Base-by-base conservation (phyloP, 2,888 invertebrate species). In the Clostera curtula region DNA sequence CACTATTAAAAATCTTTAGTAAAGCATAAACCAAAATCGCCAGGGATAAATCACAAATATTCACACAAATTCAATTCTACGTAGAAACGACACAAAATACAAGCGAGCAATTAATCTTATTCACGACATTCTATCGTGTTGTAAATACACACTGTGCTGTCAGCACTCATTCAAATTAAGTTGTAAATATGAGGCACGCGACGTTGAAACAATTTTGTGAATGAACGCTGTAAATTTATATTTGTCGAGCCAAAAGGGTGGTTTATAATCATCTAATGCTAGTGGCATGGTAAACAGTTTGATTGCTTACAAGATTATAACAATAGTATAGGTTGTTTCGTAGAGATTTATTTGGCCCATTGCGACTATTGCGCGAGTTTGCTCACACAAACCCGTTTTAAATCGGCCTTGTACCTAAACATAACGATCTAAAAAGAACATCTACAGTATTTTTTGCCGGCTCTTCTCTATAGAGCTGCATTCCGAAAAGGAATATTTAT, bases 181-280 rank as follows among this genome's bases (percentile, higher is more conserved):
- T 48, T 48, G 57, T 58, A 54, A 65, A 58, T 54, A 56, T 51
- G 44, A 25, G 29, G 34, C 64, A 61, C 62, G 60, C 67, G 32
- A 55, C 25, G 16, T 26, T 23, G 18, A 30, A 36, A 31, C 41
- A 32, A 30, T 37, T 44, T 32, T 17, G 19, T 32, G 23, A 27
- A 40, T 44, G 34, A 36, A 19, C 12, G 20, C 31, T 44, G 29
- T 33, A 37, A 27, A 24, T 27, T 34, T 32, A 32, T 36, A 31
- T 11, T 22, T 21, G 5, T 3, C 9, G 5, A 2, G 5, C 5
- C 19, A 2, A 6, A 2, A 6, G n/a, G n/a, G n/a, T n/a, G n/a
- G n/a, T n/a, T n/a, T n/a, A n/a, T n/a, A n/a, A n/a, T n/a, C n/a
- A n/a, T n/a, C n/a, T n/a, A n/a, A n/a, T n/a, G n/a, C n/a, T n/a